Base-by-base conservation (phyloP, 2,888 invertebrate species). In the Tipula lateralis region DNA sequence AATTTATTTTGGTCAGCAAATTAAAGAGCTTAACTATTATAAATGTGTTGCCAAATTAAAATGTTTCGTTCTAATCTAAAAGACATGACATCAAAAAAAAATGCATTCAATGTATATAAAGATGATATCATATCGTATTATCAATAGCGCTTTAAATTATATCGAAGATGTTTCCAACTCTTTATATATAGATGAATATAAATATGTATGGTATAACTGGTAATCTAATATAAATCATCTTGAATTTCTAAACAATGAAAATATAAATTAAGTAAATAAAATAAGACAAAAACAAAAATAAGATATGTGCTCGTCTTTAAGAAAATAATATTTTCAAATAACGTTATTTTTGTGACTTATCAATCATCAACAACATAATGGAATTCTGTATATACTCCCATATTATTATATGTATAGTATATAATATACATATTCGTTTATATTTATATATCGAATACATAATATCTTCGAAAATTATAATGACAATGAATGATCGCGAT, bases 151-250 rank as follows among this genome's bases (percentile, higher is more conserved):
- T 66, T 66, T 66, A 24, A 24, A 9, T 66, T 66, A 66, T 66
- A 24, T 66, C 66, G 19, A 24, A 66, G 24, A 66, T 44, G 16
- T 66, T 2, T n/a, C n/a, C n/a, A n/a, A n/a, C 24, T 66, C 24
- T 66, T 9, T 66, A 1, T 66, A 13, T 44, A 36, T 36, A 5
- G 12, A 9, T 1, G 5, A 9, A 36, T 36, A 36, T 44, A 44
- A n/a, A 16, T 16, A 16, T n/a, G 5, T 66, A 66, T 9, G n/a
- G n/a, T 44, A 66, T 66, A 66, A 66, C 66, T 66, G 66, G 66
- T 66, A 66, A 66, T 66, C 66, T 66, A 66, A 66, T 66, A 66
- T 66, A 66, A 66, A 66, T 66, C 66, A 66, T 66, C 24, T 66
- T 24, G 66, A 66, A 9, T 24, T 66, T 66, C 66, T 66, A 66